Conservation (phyloP, 2,113 vertebrate species). For the Tragulus kanchil region DNA sequence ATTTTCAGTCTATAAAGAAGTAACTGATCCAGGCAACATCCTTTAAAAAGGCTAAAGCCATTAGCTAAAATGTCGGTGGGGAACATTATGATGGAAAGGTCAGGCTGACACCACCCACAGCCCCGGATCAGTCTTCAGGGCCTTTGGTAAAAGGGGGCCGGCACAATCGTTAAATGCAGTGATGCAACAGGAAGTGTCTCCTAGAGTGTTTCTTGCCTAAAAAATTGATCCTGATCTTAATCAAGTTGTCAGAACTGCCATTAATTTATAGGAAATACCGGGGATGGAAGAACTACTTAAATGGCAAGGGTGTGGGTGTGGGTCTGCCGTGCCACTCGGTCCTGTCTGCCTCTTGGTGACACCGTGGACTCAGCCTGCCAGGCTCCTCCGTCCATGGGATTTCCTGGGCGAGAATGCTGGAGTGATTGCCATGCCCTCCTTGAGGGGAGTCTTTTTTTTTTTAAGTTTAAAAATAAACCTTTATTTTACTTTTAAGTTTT, state of each 20-base stretch:
- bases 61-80: not conserved
- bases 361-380: not conserved
- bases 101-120: not conserved
- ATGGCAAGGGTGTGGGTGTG: not conserved
- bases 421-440: not conserved
- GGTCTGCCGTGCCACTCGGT: accelerated
- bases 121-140: not conserved
- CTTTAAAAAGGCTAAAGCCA: not conserved
- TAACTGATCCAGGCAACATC: not conserved
- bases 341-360: not conserved
- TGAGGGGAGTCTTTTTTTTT: not conserved
- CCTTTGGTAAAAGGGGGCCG: not conserved
- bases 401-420: not conserved
- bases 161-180: not conserved
- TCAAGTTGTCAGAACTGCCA: not conserved
- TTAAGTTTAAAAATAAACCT: too few relatives aligned
- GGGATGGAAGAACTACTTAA: not conserved
- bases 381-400: not conserved
- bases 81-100: not conserved
- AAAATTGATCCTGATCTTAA: not conserved
- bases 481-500: too few relatives aligned
- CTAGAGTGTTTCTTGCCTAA: not conserved
- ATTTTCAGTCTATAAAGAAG: slow-evolving; percentile 24
- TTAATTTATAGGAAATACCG: not conserved
- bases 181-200: not conserved